Percentiles rank a stretch among this genome's conserved stretches.
These are phyloP conservation scores for Coelopa frigida DNA, from an alignment of 1,140 invertebrate genomes.

Conservation along the genomic window DNA sequence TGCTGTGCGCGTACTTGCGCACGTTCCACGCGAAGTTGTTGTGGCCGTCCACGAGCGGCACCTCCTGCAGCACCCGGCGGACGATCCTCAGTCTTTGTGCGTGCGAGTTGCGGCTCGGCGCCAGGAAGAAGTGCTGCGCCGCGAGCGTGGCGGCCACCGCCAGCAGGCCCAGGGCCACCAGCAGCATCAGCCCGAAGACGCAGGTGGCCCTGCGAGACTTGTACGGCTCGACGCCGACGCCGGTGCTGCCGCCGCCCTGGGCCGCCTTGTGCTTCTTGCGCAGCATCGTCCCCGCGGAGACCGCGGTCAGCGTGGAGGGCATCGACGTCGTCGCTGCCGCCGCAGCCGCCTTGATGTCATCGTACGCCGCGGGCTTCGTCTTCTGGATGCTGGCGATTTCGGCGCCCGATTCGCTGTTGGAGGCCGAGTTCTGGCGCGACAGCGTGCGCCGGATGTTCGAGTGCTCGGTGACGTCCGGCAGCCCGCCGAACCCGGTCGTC, in stretches of 20 bases:
- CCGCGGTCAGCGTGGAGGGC: too few species aligned
- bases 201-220: conserved; percentile 33
- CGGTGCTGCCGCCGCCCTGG: conserved; percentile 19
- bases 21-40: conserved; percentile 85
- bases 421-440: conserved; percentile 42
- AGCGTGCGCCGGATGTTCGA: conserved; percentile 40
- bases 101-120: conserved; percentile 49
- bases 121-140: conserved; percentile 44
- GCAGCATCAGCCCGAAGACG: conserved; percentile 30
- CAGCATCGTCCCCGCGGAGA: too few species aligned
- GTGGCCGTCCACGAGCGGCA: conserved; percentile 64
- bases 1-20: conserved; percentile 73
- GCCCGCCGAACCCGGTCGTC: conserved; percentile 42
- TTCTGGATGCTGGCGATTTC: conserved; percentile 31
- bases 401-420: conserved; percentile 40
- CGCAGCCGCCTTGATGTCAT: neutral
- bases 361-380: conserved; percentile 22
- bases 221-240: conserved; percentile 11
- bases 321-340: conserved; percentile 17
- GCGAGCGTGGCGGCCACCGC: conserved; percentile 34
- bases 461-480: conserved; percentile 43
- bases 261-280: conserved; percentile 16
- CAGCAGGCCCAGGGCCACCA: conserved; percentile 34
- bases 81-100: conserved; percentile 53
- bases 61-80: conserved; percentile 52